Conservation (phyloP, 2,113 vertebrate genomes). For the Talpa occidentalis region DNA sequence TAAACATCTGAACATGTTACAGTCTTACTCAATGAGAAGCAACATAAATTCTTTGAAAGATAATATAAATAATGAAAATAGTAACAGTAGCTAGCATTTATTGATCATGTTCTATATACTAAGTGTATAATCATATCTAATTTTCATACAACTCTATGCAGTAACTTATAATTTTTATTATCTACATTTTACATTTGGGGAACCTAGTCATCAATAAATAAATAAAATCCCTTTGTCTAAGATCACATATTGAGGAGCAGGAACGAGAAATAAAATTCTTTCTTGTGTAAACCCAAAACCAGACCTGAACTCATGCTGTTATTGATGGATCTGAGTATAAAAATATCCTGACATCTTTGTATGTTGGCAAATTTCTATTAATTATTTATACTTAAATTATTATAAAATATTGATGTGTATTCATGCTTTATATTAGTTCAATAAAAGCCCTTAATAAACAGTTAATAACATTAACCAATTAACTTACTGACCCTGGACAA, state of each 20-base stretch:
- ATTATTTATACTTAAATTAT: slow-evolving; percentile 62
- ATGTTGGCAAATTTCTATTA: slow-evolving; percentile 34
- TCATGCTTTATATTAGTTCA: slow-evolving; percentile 68
- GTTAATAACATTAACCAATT: slow-evolving; percentile 62
- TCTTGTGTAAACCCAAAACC: neutral
- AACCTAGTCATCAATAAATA: slow-evolving; percentile 10
- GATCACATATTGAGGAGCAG: neutral
- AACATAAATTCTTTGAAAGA: slow-evolving; percentile 15
- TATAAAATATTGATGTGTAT: slow-evolving; percentile 46
- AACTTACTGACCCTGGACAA: slow-evolving; percentile 43
- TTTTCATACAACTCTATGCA: neutral
- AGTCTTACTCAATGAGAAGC: neutral
- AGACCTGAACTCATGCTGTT: neutral
- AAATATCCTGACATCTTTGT: slow-evolving; percentile 32
- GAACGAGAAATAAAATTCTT: slow-evolving; percentile 21
- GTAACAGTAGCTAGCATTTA: neutral
- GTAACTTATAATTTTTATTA: neutral
- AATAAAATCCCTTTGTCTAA: neutral
- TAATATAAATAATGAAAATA: neutral
- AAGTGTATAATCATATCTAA: neutral
- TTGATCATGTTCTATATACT: neutral
- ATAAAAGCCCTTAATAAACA: slow-evolving; percentile 51
- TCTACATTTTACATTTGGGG: slow-evolving; percentile 12
- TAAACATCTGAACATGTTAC: neutral
- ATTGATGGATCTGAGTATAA: neutral